Evolutionary conservation across 2,113 vertebrate species (phyloP), one percentile per base, ranked within the genome.

Genomic region (Ornithorhynchus anatinus): DNA sequence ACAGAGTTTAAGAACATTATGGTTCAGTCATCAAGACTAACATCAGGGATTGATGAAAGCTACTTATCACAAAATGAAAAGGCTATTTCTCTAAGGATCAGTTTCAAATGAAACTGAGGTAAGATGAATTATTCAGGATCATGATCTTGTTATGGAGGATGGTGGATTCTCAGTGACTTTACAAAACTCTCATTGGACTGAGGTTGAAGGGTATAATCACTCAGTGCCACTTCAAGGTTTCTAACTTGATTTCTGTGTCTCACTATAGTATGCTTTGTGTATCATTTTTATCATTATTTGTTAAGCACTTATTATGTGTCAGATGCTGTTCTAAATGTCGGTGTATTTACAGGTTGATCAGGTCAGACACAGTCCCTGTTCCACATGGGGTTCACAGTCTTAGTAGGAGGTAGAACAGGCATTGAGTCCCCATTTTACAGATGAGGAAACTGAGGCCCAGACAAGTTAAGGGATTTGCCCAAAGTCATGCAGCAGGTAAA

Each of bases 51-150:
- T 35, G 72, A 53, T 38, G 80, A 77, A 66, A 44, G 51, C 65
- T 70, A 75, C 59, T 17, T 37, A 35, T 56, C 56, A 48, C 48
- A 32, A 69, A 58, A 31, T 36, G 79, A 73, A 79, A 89, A 89
- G 64, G 68, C 76, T 77, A 87, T 85, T n/a, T n/a, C 72, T 2
- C 57, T 53, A 51, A 58, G 51, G 68, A 88, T 91, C 81, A 38
- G 64, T 75, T 91, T 89, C 79, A 85, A 60, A 69, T 65, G 42
- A 69, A 85, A 80, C 65, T 36, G 0, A 71, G 75, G 58, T 69
- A 66, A 76, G 72, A 91, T 92, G 80, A 92, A 91, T 93, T 92
- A 93, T 91, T 92, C 80, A 92, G 43, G 84, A 81, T 69, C 45
- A 33, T 27, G 25, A 52, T n/a, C 31, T 63, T 88, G 88, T 81